Evolutionary conservation across 2,113 vertebrate species (phyloP), one percentile per base, ranked within the genome.

Genomic region (Geothlypis trichas): DNA sequence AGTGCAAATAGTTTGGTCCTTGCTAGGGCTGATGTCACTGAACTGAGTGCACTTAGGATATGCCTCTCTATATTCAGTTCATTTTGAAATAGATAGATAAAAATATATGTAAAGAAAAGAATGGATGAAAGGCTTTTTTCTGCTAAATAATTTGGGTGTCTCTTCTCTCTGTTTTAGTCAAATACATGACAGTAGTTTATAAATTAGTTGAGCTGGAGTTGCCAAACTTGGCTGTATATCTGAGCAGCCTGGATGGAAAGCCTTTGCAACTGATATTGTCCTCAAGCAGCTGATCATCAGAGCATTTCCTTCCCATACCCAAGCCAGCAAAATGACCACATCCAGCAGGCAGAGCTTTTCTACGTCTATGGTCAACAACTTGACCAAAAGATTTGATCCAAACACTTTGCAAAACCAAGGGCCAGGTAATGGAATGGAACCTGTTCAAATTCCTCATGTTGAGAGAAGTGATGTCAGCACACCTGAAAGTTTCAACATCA

Each of bases 341-440:
- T 93, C 94, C 83, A 96, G 84, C 87, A 97, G 79, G 76, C 95
- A 95, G 93, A 96, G 69, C 81, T 93, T 87, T 76, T 95, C 95
- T 85, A 97, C 91, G 8, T 98, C 97, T 83, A 72, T 98, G 63
- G 98, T 98, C 76, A 98, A 98, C 96, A 98, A 98, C 89, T 93
- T 98, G 86, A 98, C 98, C 95, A 99, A 98, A 96, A 98, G 98
- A 69, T 98, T 98, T 1, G 97, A 99, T 93, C 97, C 97, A 35
- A 98, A 98, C 4, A 89, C 97, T 89, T 98, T 98, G 68, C 98
- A 97, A 24, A 98, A 79, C 82, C 98, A 98, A 72, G 97, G 97
- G 86, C 96, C 97, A 80, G 78, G 72, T 67, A 69, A 55, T 93
- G 87, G 78, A 35, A 90, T 66, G 27, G 97, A 97, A 26, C 75